phyloP scores from a whole-genome alignment of 2,113 vertebrate species.

The Xiphias gladius region DNA sequence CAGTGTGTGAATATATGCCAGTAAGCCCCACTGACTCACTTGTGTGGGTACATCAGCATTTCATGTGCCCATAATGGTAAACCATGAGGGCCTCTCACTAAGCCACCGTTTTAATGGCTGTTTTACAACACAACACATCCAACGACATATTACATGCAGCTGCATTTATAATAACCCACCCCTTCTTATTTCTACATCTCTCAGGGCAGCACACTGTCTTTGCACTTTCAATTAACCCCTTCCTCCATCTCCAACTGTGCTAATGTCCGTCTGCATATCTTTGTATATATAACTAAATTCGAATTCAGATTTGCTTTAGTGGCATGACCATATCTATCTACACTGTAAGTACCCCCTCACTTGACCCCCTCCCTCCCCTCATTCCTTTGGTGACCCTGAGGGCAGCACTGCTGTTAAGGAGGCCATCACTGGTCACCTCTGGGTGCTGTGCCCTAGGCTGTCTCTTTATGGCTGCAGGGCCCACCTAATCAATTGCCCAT shows the following conservation, averaged over 20 bases:
- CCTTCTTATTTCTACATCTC: constrained; percentile 12
- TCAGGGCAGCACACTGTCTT: background rate
- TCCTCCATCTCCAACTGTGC: background rate
- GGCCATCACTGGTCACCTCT: constrained; percentile 68
- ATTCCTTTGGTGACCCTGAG: constrained; percentile 73
- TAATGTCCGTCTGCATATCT: background rate
- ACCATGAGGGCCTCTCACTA: constrained; percentile 68
- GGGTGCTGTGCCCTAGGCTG: constrained; percentile 61
- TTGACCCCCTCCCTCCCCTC: constrained; percentile 52
- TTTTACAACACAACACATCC: constrained; percentile 64
- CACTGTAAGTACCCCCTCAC: constrained; percentile 56
- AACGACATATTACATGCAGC: constrained; percentile 65
- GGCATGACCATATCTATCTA: background rate
- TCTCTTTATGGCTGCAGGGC: constrained; percentile 78
- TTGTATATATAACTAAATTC: background rate
- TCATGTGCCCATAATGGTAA: constrained; percentile 73
- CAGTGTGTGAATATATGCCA: constrained; percentile 74
- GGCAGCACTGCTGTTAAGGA: constrained; percentile 79
- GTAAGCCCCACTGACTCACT: constrained; percentile 73
- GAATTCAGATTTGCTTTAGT: constrained; percentile 1
- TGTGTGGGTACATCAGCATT: constrained; percentile 65
- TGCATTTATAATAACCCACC: constrained; percentile 50
- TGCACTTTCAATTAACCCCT: constrained; percentile 3
- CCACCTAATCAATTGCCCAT: constrained; percentile 72
- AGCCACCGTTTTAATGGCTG: constrained; percentile 72